Base-by-base conservation (phyloP, 2,797 vertebrate genomes). In the Myiotriccus ornatus region DNA sequence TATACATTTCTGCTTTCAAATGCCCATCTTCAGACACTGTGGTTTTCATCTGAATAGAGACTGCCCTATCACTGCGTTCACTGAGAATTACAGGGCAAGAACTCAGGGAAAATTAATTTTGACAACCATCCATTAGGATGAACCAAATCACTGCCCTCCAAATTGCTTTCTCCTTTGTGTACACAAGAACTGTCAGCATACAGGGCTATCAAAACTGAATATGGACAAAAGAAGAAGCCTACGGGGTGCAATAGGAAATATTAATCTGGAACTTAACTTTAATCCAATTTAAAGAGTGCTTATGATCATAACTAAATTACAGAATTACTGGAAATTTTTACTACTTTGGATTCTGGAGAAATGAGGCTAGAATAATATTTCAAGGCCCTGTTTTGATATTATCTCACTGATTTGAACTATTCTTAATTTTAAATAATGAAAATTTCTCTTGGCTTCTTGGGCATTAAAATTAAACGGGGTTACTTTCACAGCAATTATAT, bases 51-150 rank as follows among this genome's bases (percentile, higher is more conserved):
- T 87, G 30, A 89, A 92, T 43, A 89, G 47, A 75, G n/a, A n/a
- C 21, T 87, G 75, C 93, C 60, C 43, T 70, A 55, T 69, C 71
- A 90, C 39, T 4, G 44, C 68, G 50, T 65, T 92, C 86, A 89
- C 70, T 63, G 77, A 79, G 22, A 82, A 90, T 84, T 89, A 76
- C 41, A 65, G 62, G 39, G 24, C 74, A 84, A 43, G 65, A 74
- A 68, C 34, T 81, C 41, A 1, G 41, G 44, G 28, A 47, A 71
- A 76, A 79, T 25, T 74, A 56, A 70, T 80, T 91, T 12, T 91
- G 84, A 78, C 78, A 93, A 63, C 71, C 64, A 85, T 67, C 30
- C 60, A 93, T 91, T 91, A 95, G 87, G 64, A 80, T 49, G 47
- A 87, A 70, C 37, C 46, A 59, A 75, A 93, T 84, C 83, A 88